Conservation (phyloP, 2,113 vertebrate species). For the Pelecanus crispus region DNA sequence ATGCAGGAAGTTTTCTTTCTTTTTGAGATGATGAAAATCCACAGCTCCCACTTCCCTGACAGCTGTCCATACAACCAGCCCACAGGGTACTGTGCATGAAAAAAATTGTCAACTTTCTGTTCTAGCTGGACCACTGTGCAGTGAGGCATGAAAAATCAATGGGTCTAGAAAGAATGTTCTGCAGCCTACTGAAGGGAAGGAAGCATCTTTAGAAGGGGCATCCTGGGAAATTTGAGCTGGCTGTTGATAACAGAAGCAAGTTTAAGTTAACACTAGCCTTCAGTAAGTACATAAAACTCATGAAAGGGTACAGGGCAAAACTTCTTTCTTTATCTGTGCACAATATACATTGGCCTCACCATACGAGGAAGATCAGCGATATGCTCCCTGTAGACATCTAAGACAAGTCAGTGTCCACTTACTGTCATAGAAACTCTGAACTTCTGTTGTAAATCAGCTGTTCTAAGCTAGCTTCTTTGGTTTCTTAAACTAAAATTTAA, state of each 20-base stretch:
- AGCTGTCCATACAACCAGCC: not conserved
- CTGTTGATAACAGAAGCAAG: not conserved
- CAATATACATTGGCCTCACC: not conserved
- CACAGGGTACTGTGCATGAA: not conserved
- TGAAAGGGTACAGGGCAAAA: not conserved
- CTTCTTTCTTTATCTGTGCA: not conserved
- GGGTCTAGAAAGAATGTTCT: not conserved
- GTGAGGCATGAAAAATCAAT: not conserved
- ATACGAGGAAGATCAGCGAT: not conserved
- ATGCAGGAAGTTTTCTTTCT: not conserved
- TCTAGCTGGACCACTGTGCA: not conserved
- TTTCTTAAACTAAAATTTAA: not conserved
- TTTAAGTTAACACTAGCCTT: not conserved
- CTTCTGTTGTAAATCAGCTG: not conserved
- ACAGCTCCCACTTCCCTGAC: not conserved
- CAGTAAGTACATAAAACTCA: not conserved
- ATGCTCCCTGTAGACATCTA: not conserved
- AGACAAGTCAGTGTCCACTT: not conserved
- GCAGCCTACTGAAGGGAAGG: not conserved
- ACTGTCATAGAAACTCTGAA: not conserved
- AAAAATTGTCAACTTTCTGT: not conserved
- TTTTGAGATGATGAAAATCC: not conserved
- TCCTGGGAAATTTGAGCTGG: not conserved
- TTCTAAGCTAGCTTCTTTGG: not conserved
- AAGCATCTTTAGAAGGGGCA: not conserved